Evolutionary conservation across 2,888 invertebrate species (phyloP).

Genomic region (Lutraria lutraria): DNA sequence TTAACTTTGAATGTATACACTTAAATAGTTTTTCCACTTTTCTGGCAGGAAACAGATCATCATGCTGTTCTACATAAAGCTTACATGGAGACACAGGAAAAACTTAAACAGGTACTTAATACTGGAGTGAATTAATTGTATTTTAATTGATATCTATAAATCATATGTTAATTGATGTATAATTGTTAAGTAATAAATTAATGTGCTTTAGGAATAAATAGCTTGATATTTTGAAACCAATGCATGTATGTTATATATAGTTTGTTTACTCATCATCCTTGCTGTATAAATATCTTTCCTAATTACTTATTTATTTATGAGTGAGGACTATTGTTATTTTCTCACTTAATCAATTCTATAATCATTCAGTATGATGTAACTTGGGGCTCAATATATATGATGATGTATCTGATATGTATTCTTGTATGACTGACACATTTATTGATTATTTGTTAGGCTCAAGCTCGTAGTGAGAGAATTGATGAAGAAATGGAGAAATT

Average conservation of each 20-base stretch:
- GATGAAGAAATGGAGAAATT: conserved; percentile 87
- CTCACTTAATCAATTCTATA: no score
- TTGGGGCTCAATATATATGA: no score
- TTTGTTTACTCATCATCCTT: no score
- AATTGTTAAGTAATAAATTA: no score
- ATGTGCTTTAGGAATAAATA: no score
- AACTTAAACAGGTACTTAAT: conserved; percentile 88
- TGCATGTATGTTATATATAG: no score
- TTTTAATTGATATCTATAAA: neutral
- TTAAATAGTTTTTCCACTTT: conserved; percentile 34
- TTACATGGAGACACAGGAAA: conserved; percentile 81
- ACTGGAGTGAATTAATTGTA: neutral
- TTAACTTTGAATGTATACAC: neutral
- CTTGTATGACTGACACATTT: neutral
- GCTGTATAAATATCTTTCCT: no score
- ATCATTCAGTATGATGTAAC: no score
- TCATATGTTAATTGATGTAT: neutral
- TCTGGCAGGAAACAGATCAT: conserved; percentile 75
- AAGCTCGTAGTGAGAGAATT: conserved; percentile 80
- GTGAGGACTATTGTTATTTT: no score
- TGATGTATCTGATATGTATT: no score
- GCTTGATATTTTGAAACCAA: no score
- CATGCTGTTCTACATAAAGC: conserved; percentile 81
- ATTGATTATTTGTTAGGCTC: conserved; percentile 48
- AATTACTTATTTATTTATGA: no score